Conservation (phyloP, 1,140 invertebrate genomes). For the Solenopsis fugax region DNA sequence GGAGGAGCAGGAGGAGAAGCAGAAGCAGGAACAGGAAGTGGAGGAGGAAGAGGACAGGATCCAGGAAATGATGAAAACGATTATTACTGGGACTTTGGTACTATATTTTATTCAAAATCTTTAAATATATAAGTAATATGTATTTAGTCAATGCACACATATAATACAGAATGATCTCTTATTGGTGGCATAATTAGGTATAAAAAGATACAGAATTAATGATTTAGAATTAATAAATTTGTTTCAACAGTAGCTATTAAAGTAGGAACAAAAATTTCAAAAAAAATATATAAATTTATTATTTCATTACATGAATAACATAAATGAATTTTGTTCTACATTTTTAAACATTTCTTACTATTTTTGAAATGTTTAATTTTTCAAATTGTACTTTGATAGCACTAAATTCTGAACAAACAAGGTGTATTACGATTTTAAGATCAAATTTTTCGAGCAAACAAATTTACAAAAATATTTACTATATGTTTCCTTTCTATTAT, state of each 20-base stretch:
- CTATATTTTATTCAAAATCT: conserved; percentile 18
- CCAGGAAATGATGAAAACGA: conserved; percentile 79
- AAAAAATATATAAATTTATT: conserved; percentile 15
- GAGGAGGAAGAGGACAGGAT: conserved; percentile 68
- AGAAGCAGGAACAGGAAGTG: conserved; percentile 23
- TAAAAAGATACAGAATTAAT: neutral
- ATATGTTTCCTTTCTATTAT: neutral
- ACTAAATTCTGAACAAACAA: too few species aligned
- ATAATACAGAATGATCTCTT: neutral
- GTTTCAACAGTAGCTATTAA: neutral
- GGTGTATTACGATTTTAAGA: neutral
- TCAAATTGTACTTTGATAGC: neutral
- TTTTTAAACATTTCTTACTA: neutral
- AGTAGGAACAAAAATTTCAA: neutral
- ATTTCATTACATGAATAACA: neutral
- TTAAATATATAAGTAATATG: neutral
- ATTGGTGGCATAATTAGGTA: neutral
- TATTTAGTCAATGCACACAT: neutral
- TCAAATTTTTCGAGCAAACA: neutral
- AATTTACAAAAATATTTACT: neutral
- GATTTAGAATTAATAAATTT: neutral
- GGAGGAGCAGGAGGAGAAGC: conserved; percentile 33
- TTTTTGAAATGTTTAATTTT: neutral
- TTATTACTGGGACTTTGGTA: conserved; percentile 74
- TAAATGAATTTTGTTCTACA: neutral